Evolutionary conservation across 2,888 invertebrate genomes (phyloP), one percentile per base, ranked within the genome.

Genomic region (Caenorhabditis panamensis): DNA sequence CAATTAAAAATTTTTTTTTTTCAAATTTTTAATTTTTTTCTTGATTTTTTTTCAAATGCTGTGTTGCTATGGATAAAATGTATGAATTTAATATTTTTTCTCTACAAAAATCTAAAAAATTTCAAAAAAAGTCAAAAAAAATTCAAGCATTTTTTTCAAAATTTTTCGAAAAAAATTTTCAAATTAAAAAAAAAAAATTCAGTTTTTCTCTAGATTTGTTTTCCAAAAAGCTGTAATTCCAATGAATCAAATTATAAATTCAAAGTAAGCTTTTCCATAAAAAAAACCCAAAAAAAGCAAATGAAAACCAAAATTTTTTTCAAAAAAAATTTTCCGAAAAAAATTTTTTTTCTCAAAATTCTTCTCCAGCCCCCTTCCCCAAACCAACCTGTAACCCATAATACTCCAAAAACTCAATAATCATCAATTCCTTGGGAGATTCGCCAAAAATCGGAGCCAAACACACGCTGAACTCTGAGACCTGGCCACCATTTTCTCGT

Each of bases 331-430:
- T 16, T 9, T 41, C n/a, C n/a, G n/a, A n/a, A n/a, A n/a, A n/a
- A n/a, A n/a, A n/a, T n/a, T n/a, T 36, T 36, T 36, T 36, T 36
- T 36, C 11, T 36, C 36, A 13, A 41, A 26, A 18, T 18, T 18
- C 22, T 18, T 16, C 11, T 18, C 22, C 28, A 28, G 20, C 1
- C 6, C 37, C 9, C 18, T 6, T n/a, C 9, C 9, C 31, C 31
- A 4, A 9, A 4, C 31, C 9, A 4, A 84, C 84, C 76, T 84
- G 84, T 9, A 84, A 28, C 20, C 56, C 71, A 49, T 84, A 84
- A 26, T 72, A 84, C 41, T 84, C 84, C 3, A 84, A 62, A 47
- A 84, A 84, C 28, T 84, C 84, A 1, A 83, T 36, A 3, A 84
- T 28, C 51, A 72, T 71, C 62, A 83, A 59, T 49, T 73, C 62